phyloP scores from a whole-genome alignment of 2,888 invertebrate species.

The Dorcus hopei region DNA sequence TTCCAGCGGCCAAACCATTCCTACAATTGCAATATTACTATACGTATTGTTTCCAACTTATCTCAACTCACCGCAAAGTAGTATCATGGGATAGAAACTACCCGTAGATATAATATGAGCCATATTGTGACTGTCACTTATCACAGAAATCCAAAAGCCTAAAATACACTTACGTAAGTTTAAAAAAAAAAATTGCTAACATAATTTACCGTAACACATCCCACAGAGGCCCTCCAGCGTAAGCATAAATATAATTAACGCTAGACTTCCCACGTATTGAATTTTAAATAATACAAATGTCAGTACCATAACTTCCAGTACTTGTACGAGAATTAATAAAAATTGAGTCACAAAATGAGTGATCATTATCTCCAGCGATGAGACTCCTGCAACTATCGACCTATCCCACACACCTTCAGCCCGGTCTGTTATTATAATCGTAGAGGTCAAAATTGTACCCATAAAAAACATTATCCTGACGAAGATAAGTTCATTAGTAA shows the following conservation, averaged over 20 bases:
- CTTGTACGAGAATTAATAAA: slow-evolving; percentile 69
- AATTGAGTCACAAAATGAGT: slow-evolving; percentile 78
- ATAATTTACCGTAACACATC: slow-evolving; percentile 70
- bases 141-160: slow-evolving; percentile 79
- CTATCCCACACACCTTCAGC: slow-evolving; percentile 85
- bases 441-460: slow-evolving; percentile 78
- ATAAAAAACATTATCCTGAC: slow-evolving; percentile 80
- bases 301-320: slow-evolving; percentile 58
- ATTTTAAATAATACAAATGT: slow-evolving; percentile 62
- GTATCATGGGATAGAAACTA: slow-evolving; percentile 84
- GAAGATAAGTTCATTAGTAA: not conserved
- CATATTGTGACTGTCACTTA: slow-evolving; percentile 73
- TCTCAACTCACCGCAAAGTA: slow-evolving; percentile 72
- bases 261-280: slow-evolving; percentile 60
- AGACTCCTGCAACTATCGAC: slow-evolving; percentile 81
- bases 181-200: not conserved
- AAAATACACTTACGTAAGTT: not conserved
- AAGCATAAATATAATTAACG: slow-evolving; percentile 60
- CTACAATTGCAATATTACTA: slow-evolving; percentile 38
- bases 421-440: slow-evolving; percentile 76
- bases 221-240: slow-evolving; percentile 76
- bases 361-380: slow-evolving; percentile 72
- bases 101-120: slow-evolving; percentile 85
- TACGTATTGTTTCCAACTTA: not conserved
- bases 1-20: slow-evolving; percentile 68